A percentile compares a stretch with the other conserved stretches of the same genome.
Conservation (phyloP, 2,113 vertebrate genomes). For the Leptobrachium leishanense region DNA sequence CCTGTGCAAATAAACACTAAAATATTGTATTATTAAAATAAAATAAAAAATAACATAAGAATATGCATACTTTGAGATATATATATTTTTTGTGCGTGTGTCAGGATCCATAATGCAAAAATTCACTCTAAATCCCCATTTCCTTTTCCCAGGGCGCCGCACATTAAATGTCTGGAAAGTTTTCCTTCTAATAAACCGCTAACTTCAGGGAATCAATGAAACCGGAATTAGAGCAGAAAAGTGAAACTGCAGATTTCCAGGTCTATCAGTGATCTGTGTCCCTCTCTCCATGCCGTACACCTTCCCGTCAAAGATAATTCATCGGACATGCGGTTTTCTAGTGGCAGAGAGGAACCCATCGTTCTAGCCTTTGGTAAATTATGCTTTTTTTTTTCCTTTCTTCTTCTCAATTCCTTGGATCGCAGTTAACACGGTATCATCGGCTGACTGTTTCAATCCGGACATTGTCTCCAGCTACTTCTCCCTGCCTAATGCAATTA, state of each 20-base stretch:
- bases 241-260: conserved; percentile 58
- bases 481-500: conserved; percentile 20
- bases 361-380: conserved; percentile 51
- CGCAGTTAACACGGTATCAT: conserved; percentile 17
- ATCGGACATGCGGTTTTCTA: conserved; percentile 55
- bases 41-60: no score
- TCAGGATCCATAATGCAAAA: not conserved
- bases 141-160: not conserved
- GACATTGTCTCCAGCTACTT: conserved; percentile 18
- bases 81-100: conserved; percentile 7
- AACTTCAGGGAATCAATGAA: conserved; percentile 54
- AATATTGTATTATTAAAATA: no score
- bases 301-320: conserved; percentile 54
- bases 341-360: conserved; percentile 52
- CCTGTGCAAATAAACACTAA: no score
- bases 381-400: not conserved
- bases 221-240: conserved; percentile 57
- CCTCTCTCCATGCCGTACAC: conserved; percentile 13
- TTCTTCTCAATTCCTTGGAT: not conserved
- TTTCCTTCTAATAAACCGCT: conserved; percentile 51
- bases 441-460: conserved; percentile 12
- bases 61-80: not conserved
- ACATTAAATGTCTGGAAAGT: conserved; percentile 36
- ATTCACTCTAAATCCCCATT: not conserved
- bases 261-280: conserved; percentile 48